Conservation (phyloP, 1,140 invertebrate species). For the Bombus pyrosoma region DNA sequence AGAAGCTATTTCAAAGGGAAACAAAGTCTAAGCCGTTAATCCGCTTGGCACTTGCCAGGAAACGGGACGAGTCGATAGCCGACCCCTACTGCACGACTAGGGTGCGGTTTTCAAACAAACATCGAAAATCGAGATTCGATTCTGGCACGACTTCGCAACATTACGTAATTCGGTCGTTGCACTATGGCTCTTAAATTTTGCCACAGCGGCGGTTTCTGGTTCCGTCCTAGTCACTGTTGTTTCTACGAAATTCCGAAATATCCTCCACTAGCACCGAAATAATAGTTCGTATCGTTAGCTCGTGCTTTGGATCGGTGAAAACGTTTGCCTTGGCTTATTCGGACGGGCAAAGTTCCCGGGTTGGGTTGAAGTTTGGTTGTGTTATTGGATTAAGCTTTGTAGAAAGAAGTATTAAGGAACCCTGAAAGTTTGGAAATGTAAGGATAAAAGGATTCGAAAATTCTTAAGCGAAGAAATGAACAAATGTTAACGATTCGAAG, state of each 20-base stretch:
- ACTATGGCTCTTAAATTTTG: constrained; percentile 32
- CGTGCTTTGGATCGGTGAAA: not conserved
- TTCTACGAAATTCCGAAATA: constrained; percentile 48
- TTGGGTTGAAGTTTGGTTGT: not conserved
- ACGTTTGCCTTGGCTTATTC: not conserved
- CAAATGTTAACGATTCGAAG: not conserved
- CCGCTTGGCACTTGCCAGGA: constrained; percentile 9
- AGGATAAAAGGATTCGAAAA: not conserved
- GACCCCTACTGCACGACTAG: not conserved
- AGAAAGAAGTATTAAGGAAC: not conserved
- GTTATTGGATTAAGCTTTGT: not conserved
- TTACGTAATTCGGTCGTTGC: constrained; percentile 47
- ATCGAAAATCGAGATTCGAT: constrained; percentile 47
- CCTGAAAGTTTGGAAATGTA: not conserved
- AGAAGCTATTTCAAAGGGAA: constrained; percentile 27
- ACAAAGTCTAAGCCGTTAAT: constrained; percentile 37
- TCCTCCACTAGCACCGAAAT: not conserved
- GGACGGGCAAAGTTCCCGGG: not conserved
- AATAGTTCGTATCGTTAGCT: constrained; percentile 13
- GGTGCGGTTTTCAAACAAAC: constrained; percentile 5
- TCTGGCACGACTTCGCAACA: constrained; percentile 9
- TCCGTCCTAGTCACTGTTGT: constrained; percentile 10
- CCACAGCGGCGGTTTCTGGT: not conserved
- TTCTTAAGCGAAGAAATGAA: not conserved
- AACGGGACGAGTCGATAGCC: constrained; percentile 33